phyloP scores from a whole-genome alignment of 2,797 vertebrate genomes.

The Pteronotus mesoamericanus region DNA sequence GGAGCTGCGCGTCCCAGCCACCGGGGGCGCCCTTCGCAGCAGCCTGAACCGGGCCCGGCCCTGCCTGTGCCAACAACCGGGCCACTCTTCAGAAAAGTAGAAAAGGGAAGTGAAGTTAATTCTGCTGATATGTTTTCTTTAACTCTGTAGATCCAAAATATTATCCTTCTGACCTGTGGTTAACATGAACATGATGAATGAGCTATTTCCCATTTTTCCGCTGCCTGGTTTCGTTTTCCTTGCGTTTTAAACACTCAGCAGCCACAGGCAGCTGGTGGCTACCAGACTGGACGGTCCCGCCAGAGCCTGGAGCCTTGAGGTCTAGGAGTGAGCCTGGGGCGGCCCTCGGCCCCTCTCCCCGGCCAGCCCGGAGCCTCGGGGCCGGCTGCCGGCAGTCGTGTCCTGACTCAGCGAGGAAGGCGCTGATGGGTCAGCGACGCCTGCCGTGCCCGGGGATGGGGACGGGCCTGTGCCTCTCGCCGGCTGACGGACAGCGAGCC shows the following conservation, averaged over 20 bases:
- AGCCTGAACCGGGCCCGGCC: not conserved
- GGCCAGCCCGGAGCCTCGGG: fast-evolving
- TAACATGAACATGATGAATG: not conserved
- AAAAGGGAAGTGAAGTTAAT: not conserved
- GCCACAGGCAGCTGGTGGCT: not conserved
- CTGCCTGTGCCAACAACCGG: fast-evolving
- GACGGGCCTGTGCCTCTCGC: fast-evolving
- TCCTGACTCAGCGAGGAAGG: not conserved
- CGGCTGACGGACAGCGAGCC: fast-evolving
- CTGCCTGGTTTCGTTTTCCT: fast-evolving
- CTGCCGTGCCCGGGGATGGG: fast-evolving
- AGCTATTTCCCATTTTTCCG: not conserved
- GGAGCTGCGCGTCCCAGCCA: not conserved
- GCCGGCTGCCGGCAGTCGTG: not conserved
- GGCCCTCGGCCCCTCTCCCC: fast-evolving
- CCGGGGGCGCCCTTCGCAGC: conserved; percentile 1
- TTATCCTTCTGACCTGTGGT: not conserved
- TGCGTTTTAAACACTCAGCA: fast-evolving
- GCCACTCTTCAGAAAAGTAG: not conserved
- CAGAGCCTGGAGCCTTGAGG: not conserved
- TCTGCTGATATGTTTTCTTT: not conserved
- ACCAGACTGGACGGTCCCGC: fast-evolving
- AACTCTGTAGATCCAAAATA: not conserved
- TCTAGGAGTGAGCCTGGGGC: not conserved
- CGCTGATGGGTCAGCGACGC: fast-evolving